phyloP scores from a whole-genome alignment of 2,113 vertebrate species.

The Toxotes jaculatrix region DNA sequence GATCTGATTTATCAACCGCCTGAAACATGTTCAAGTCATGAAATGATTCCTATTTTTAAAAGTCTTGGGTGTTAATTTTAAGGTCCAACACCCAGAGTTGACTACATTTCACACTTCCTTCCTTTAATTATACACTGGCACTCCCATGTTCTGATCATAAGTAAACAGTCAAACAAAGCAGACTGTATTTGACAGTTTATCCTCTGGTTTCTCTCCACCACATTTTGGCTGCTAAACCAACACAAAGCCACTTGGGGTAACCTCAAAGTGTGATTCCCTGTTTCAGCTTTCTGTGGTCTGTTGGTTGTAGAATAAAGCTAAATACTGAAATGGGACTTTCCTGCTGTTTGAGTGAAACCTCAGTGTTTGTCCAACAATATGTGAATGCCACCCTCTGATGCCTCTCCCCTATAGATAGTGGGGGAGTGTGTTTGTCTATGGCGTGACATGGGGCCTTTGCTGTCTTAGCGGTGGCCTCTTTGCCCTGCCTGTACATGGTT shows the following conservation, averaged over 20 bases:
- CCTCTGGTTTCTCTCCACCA: conserved; percentile 50
- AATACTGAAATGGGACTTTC: conserved; percentile 50
- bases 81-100: neutral
- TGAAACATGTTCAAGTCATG: conserved; percentile 15
- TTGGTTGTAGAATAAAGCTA: conserved; percentile 38
- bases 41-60: conserved; percentile 14
- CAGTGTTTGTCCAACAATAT: conserved; percentile 69
- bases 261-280: conserved; percentile 37
- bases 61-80: conserved; percentile 13
- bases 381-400: conserved; percentile 51
- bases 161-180: conserved; percentile 37
- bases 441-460: conserved; percentile 68
- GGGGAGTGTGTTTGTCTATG: conserved; percentile 76
- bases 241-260: neutral
- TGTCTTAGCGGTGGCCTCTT: conserved; percentile 61
- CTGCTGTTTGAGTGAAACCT: conserved; percentile 54
- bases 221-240: conserved; percentile 47
- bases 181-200: conserved; percentile 57
- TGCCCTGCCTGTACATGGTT: conserved; percentile 47
- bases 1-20: conserved; percentile 7
- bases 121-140: conserved; percentile 3
- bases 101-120: conserved; percentile 12
- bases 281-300: conserved; percentile 37
- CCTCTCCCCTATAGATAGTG: conserved; percentile 64
- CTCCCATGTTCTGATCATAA: conserved; percentile 30